These are phyloP conservation scores for Mesorhabditis belari DNA, from an alignment of 2,888 invertebrate species.

Conservation along the genomic window DNA sequence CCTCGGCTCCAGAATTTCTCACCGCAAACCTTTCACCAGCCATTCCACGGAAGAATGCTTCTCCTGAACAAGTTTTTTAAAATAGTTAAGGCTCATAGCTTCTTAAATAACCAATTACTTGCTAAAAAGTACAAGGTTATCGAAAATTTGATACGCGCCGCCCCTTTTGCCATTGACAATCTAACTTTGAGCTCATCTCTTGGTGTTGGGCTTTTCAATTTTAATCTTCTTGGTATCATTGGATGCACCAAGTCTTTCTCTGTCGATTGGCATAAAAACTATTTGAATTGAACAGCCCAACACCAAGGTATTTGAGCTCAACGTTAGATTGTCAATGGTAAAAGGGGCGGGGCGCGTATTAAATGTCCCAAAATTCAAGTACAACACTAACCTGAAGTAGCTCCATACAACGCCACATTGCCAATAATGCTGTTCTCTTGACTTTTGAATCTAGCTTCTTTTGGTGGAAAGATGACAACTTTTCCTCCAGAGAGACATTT, in stretches of 20 bases:
- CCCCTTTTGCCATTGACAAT: too few species aligned
- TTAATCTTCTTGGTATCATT: too few species aligned
- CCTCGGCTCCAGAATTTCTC: slow-evolving; percentile 88
- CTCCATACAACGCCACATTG: slow-evolving; percentile 94
- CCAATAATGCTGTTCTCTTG: slow-evolving; percentile 93
- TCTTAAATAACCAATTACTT: not conserved
- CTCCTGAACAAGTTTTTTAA: slow-evolving; percentile 13
- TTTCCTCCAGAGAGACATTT: slow-evolving; percentile 90
- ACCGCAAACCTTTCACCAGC: slow-evolving; percentile 98
- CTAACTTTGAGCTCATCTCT: too few species aligned
- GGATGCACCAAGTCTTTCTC: too few species aligned
- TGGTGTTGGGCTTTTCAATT: too few species aligned
- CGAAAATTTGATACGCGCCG: too few species aligned
- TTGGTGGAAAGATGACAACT: slow-evolving; percentile 84
- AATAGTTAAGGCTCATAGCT: not conserved
- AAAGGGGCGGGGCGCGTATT: too few species aligned
- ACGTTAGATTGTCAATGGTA: too few species aligned
- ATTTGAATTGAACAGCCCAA: too few species aligned
- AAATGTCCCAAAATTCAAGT: too few species aligned
- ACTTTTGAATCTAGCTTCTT: slow-evolving; percentile 70
- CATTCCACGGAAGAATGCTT: slow-evolving; percentile 72
- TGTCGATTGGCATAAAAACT: too few species aligned
- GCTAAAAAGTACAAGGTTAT: not conserved
- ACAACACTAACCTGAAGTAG: slow-evolving; percentile 72
- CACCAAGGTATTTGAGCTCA: too few species aligned